These are phyloP conservation scores for Climacteris rufus DNA, from an alignment of 2,113 vertebrate species.

Conservation along the genomic window DNA sequence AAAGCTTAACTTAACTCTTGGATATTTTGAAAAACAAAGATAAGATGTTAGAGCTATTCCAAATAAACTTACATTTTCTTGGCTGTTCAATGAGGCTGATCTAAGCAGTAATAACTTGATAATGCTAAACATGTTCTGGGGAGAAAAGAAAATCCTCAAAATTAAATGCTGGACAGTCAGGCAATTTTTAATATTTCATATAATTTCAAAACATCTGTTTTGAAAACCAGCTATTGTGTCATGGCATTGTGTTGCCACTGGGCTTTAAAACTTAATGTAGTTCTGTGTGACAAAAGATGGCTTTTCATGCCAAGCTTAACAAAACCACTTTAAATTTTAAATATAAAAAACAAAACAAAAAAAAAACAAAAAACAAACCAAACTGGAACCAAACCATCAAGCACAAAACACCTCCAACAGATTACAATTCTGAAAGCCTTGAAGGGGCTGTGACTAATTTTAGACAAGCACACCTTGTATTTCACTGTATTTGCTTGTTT, in stretches of 20 bases:
- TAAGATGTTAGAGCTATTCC: neutral
- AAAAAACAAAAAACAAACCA: neutral
- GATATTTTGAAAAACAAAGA: neutral
- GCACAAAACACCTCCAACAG: neutral
- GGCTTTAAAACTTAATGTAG: neutral
- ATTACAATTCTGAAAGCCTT: neutral
- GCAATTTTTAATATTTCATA: neutral
- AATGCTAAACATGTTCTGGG: neutral
- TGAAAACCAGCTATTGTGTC: neutral
- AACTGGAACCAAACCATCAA: neutral
- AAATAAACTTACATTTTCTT: neutral
- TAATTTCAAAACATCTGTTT: neutral
- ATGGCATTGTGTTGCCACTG: neutral
- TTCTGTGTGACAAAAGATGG: neutral
- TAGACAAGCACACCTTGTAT: neutral
- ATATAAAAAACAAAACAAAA: neutral
- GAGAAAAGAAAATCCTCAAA: neutral
- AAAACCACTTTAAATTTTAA: neutral
- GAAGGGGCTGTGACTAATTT: neutral
- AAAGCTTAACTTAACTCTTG: neutral
- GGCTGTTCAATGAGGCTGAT: neutral
- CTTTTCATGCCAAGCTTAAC: neutral
- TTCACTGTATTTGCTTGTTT: neutral
- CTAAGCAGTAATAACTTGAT: neutral
- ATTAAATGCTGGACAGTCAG: fast-evolving